Percentiles rank a stretch among this genome's conserved stretches.
Conservation (phyloP, 2,113 vertebrate genomes). For the Cranoglanis bouderius region DNA sequence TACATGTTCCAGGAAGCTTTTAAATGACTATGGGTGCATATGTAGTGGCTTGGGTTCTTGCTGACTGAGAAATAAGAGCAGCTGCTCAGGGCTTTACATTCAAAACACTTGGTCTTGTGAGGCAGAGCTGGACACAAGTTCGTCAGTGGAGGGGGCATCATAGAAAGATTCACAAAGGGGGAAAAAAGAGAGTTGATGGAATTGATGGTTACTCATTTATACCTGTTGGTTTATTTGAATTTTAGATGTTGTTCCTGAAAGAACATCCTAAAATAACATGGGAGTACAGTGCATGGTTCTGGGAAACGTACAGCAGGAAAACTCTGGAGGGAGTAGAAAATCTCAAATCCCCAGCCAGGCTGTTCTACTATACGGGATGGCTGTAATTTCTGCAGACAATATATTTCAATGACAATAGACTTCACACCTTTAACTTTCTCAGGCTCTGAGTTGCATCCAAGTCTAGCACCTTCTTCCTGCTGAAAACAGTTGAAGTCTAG, state of each 20-base stretch:
- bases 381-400: constrained; percentile 1
- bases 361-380: neutral
- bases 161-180: neutral
- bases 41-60: neutral
- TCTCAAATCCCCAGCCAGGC: neutral
- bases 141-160: neutral
- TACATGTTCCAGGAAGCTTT: constrained; percentile 2
- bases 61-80: constrained; percentile 39
- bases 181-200: neutral
- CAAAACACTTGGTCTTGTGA: neutral
- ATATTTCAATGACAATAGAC: constrained; percentile 7
- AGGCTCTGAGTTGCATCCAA: constrained; percentile 8
- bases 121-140: neutral
- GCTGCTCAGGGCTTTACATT: constrained; percentile 24
- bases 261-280: neutral
- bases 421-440: constrained; percentile 3
- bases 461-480: neutral
- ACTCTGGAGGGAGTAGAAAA: neutral
- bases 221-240: neutral
- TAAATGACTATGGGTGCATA: constrained; percentile 11
- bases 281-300: too few species aligned
- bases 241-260: neutral
- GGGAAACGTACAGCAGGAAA: neutral
- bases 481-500: neutral
- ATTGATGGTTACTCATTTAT: neutral